Base-by-base conservation (phyloP, 2,888 invertebrate species). In the Pyrrhosoma nymphula region DNA sequence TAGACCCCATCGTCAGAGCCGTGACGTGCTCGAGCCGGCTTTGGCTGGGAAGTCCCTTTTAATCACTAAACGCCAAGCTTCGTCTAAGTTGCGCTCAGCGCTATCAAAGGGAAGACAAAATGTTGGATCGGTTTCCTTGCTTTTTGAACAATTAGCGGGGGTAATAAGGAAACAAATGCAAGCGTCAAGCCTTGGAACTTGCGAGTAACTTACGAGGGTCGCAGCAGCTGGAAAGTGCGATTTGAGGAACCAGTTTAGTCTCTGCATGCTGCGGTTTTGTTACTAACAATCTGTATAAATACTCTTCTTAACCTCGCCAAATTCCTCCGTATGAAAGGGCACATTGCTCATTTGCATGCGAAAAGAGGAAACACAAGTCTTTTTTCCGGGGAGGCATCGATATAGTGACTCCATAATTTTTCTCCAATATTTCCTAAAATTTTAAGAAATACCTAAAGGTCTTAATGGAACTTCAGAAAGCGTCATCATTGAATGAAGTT, bases 101-200 rank as follows among this genome's bases (percentile, higher is more conserved):
- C 14, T 82, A 82, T 82, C 82, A 82, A 82, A 82, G 82, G 82
- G 82, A 82, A 16, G 35, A 18, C 30, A 82, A 82, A 82, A 82
- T 82, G 82, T 35, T 35, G 82, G 82, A 82, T 82, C 82, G 18
- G 16, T 82, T 82, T 82, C 82, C 82, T 35, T 82, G 82, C 82
- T 35, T 82, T 82, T 30, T 82, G 82, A 82, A 82, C 82, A 82
- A 82, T 82, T 82, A 82, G 35, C 35, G 35, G 16, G 82, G 82
- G 30, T 16, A 35, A 82, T 82, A 35, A 82, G 82, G 82, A 14
- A 82, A 82, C 35, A 35, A 82, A 82, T 82, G 14, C 18, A 82
- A 3, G 12, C 35, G 82, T 30, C 82, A 82, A 82, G 35, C 30
- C 8, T 8, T 82, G 82, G 35, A 35, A 35, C 35, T 35, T 35